phyloP scores from a whole-genome alignment of 1,140 invertebrate species.

The Papilio xuthus region DNA sequence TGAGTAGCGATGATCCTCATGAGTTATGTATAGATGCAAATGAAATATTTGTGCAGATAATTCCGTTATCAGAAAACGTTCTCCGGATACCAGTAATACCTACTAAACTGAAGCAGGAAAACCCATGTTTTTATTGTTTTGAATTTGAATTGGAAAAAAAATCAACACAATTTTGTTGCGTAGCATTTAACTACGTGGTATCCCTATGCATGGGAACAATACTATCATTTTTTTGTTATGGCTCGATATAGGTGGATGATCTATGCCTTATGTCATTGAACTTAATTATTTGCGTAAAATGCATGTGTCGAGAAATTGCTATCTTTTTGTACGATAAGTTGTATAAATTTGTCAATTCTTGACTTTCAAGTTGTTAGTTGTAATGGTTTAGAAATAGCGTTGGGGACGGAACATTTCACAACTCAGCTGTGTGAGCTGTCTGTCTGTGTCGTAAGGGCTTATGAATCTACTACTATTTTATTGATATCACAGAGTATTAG shows the following conservation, averaged over 20 bases:
- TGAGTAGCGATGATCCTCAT: not conserved
- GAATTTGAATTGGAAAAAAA: not conserved
- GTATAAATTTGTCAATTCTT: not conserved
- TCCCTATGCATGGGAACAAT: not conserved
- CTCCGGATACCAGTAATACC: not conserved
- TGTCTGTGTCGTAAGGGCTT: slow-evolving; percentile 1
- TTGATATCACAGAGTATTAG: not conserved
- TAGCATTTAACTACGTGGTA: not conserved
- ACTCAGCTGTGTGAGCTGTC: not conserved
- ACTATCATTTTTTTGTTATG: not conserved
- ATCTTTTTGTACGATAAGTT: no score
- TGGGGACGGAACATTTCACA: not conserved
- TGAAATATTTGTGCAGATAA: not conserved
- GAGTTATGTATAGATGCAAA: not conserved
- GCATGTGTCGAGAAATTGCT: not conserved
- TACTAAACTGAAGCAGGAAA: not conserved
- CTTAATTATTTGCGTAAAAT: not conserved
- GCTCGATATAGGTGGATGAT: not conserved
- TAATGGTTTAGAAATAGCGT: not conserved
- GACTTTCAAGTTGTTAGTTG: not conserved
- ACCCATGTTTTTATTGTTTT: not conserved
- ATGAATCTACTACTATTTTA: not conserved
- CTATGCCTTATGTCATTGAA: not conserved
- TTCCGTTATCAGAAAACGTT: not conserved
- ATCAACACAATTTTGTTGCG: not conserved